Evolutionary conservation across 2,888 invertebrate species (phyloP).

Genomic region (Tholera decimalis): DNA sequence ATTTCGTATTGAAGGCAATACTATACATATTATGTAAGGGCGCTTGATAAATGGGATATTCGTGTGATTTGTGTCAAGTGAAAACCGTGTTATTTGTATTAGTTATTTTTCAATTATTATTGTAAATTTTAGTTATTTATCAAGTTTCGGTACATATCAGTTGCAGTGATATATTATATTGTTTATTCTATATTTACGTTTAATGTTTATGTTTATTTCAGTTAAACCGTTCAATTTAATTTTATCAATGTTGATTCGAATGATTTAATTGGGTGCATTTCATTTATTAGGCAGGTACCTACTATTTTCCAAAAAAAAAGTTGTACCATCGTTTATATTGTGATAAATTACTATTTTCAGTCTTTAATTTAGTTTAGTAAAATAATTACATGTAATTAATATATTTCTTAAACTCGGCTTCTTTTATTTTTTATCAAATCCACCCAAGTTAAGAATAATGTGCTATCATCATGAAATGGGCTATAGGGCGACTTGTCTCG

Average conservation of each 20-base stretch:
- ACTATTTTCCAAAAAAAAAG: slow-evolving; percentile 35
- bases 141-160: slow-evolving; percentile 62
- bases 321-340: slow-evolving; percentile 55
- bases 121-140: slow-evolving; percentile 59
- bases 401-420: slow-evolving; percentile 56
- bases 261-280: slow-evolving; percentile 47
- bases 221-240: slow-evolving; percentile 35
- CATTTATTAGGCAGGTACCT: slow-evolving; percentile 40
- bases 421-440: slow-evolving; percentile 16
- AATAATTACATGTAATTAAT: slow-evolving; percentile 59
- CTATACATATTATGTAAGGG: slow-evolving; percentile 48
- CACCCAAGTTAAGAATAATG: not conserved
- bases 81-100: slow-evolving; percentile 51
- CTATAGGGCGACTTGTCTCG: no score
- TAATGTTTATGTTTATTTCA: slow-evolving; percentile 33
- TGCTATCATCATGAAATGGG: no score
- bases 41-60: slow-evolving; percentile 47
- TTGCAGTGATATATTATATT: slow-evolving; percentile 52
- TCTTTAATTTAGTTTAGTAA: slow-evolving; percentile 56
- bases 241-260: slow-evolving; percentile 38
- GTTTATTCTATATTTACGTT: slow-evolving; percentile 41
- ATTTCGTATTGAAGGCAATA: slow-evolving; percentile 61
- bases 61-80: slow-evolving; percentile 42
- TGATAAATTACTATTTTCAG: slow-evolving; percentile 63
- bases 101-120: slow-evolving; percentile 30